Evolutionary conservation across 1,140 invertebrate species (phyloP), one percentile per base, ranked within the genome.

Genomic region (Drosophila takahashii): DNA sequence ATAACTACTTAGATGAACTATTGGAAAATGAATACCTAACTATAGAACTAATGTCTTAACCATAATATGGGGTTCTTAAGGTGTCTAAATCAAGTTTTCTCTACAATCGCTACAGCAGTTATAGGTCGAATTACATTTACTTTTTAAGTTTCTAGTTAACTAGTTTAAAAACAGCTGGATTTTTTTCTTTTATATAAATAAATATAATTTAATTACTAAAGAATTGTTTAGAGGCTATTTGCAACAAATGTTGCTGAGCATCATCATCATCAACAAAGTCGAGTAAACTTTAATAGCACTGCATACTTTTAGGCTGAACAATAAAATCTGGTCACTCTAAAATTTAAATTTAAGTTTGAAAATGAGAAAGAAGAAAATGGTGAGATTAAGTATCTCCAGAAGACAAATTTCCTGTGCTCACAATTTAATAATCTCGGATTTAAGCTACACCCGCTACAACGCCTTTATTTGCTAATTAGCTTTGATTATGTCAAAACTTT

Each of bases 401-500:
- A n/a, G n/a, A n/a, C n/a, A 0, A 26, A 13, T 10, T 32, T 10
- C 8, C 26, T 11, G 29, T 16, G 15, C 27, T 16, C 16, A 26
- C 16, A 26, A 26, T 1, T 11, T 16, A 18, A 18, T 51, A 67
- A 51, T 42, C 64, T 26, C 27, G 10, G 36, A 22, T 42, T 64
- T 34, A 44, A 26, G 29, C 64, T 64, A 42, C 27, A 32, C 29
- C 69, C 27, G 27, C 41, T 27, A 47, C 54, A 58, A 36, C 52
- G 22, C 42, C 36, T 45, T 51, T 62, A 76, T 48, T 69, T 32
- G 37, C 74, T 76, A 67, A 67, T 77, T 69, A 59, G 48, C 34
- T 53, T 70, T 53, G 52, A 52, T 77, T 75, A 66, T 50, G 52
- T 75, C 51, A 75, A 75, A 75, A 75, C 51, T 75, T 51, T 57